Evolutionary conservation across 2,113 vertebrate species (phyloP).

Genomic region (western clawed frog (Xenopus tropicalis)): DNA sequence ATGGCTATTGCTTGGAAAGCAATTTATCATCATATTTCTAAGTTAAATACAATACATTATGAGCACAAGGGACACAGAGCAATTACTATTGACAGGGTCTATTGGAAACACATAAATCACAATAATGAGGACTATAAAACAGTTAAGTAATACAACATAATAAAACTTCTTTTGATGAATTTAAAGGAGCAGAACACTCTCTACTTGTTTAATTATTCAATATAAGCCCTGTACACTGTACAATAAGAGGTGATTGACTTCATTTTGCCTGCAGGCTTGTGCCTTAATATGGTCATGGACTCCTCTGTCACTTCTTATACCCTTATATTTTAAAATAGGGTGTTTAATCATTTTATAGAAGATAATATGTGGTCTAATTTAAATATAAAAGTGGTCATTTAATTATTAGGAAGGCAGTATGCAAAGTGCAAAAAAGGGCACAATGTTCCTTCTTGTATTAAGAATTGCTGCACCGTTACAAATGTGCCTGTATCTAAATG

Average conservation of each 20-base stretch:
- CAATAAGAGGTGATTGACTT: neutral
- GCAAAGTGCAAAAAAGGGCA: too few relatives aligned
- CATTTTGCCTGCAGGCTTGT: too few relatives aligned
- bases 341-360: too few relatives aligned
- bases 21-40: constrained; percentile 45
- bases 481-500: too few relatives aligned
- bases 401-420: too few relatives aligned
- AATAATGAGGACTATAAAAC: constrained; percentile 42
- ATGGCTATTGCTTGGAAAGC: constrained; percentile 42
- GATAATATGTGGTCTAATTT: too few relatives aligned
- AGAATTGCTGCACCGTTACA: too few relatives aligned
- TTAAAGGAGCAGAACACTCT: neutral
- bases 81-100: constrained; percentile 43
- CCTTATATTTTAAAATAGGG: too few relatives aligned
- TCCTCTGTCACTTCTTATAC: too few relatives aligned
- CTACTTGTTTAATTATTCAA: neutral
- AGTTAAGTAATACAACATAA: constrained; percentile 25
- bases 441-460: too few relatives aligned
- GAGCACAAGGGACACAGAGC: constrained; percentile 42
- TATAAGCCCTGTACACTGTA: neutral
- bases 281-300: too few relatives aligned
- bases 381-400: too few relatives aligned
- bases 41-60: constrained; percentile 38
- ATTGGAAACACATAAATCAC: constrained; percentile 46
- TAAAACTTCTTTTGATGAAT: constrained; percentile 13